A percentile compares a stretch with the other conserved stretches of the same genome.
Evolutionary conservation across 2,888 invertebrate species (phyloP).

Genomic region (Conchocele bisecta): DNA sequence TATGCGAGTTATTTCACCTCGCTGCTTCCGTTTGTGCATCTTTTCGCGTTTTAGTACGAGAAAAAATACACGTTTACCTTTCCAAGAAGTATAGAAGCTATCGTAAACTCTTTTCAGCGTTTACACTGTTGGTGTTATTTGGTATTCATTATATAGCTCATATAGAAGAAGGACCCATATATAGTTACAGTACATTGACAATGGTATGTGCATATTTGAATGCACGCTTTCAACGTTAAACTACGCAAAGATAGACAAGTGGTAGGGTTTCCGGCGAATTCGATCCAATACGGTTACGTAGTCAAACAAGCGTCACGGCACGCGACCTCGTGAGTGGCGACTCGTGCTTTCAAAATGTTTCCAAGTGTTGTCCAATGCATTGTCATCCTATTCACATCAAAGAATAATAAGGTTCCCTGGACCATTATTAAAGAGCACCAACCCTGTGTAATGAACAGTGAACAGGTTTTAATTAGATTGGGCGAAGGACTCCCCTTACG

Average conservation of each 20-base stretch:
- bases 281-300: conserved; percentile 57
- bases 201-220: no score
- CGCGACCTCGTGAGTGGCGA: conserved; percentile 54
- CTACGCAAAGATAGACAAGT: no score
- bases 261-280: no score
- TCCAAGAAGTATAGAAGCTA: no score
- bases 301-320: conserved; percentile 61
- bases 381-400: conserved; percentile 58
- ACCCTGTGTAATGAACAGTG: conserved; percentile 60
- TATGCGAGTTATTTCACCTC: conserved; percentile 56
- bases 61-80: no score
- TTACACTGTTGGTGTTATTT: no score
- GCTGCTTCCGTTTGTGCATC: conserved; percentile 55
- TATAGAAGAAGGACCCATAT: no score
- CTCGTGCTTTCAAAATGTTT: conserved; percentile 46
- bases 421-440: conserved; percentile 58
- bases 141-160: no score
- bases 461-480: conserved; percentile 65
- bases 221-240: no score
- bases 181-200: no score
- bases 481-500: conserved; percentile 50
- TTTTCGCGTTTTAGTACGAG: no score
- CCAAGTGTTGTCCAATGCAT: conserved; percentile 56
- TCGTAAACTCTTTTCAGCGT: no score
- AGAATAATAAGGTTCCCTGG: conserved; percentile 60